Evolutionary conservation across 30 jellyfish, hydroid and myxozoan species (phyloP).

Genomic region (Chrysaora quinquecirrha): DNA sequence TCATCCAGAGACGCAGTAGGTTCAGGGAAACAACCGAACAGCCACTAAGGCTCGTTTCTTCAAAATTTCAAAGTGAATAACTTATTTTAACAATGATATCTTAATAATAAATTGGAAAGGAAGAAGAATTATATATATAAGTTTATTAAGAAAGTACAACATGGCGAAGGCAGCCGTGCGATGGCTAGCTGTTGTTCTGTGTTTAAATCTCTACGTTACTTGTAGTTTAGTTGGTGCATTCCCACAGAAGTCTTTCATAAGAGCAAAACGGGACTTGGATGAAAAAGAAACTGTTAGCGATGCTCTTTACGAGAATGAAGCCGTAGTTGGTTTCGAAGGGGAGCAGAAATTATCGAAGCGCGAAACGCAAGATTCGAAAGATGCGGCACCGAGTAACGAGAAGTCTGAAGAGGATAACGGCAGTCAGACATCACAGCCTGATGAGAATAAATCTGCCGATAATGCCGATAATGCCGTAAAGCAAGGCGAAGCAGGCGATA

Average conservation of each 20-base stretch:
- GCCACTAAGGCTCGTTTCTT: slow-evolving; percentile 1
- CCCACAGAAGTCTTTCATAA: slow-evolving; percentile 62
- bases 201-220: slow-evolving; percentile 38
- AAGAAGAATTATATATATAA: not conserved
- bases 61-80: not conserved
- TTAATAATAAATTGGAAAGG: slow-evolving; percentile 23
- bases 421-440: not conserved
- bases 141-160: no score
- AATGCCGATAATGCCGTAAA: slow-evolving; percentile 21
- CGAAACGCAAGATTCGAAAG: slow-evolving; percentile 34
- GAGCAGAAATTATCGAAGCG: slow-evolving; percentile 58
- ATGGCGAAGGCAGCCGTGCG: slow-evolving; percentile 73
- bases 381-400: slow-evolving; percentile 9
- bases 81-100: slow-evolving; percentile 61
- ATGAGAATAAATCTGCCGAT: not conserved
- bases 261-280: slow-evolving; percentile 87
- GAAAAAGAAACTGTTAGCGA: slow-evolving; percentile 66
- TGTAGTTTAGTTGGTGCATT: slow-evolving; percentile 32
- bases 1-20: slow-evolving; percentile 60
- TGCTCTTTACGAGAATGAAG: slow-evolving; percentile 72
- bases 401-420: slow-evolving; percentile 2
- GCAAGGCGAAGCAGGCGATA: slow-evolving; percentile 65
- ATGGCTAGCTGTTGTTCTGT: slow-evolving; percentile 63
- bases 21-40: slow-evolving; percentile 30
- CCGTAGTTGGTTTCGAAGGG: slow-evolving; percentile 4